Conservation (phyloP, 2,888 invertebrate genomes). For the Cataglyphis livida region DNA sequence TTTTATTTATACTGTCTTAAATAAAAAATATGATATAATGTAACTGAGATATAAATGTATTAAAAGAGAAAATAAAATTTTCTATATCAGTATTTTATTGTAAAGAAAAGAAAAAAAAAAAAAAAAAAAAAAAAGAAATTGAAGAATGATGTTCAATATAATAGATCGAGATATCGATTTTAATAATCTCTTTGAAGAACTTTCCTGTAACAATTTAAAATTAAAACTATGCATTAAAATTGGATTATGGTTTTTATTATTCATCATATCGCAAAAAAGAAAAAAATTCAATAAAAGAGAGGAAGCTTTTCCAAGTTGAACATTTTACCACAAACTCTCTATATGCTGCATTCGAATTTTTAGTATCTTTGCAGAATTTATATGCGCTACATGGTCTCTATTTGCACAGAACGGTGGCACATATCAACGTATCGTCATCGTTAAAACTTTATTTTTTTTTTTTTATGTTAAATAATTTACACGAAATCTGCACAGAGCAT, state of each 20-base stretch:
- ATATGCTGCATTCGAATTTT: constrained; percentile 34
- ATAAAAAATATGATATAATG: background rate
- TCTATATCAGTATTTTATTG: background rate
- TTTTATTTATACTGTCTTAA: background rate
- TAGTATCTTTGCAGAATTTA: constrained; percentile 51
- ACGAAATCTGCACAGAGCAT: background rate
- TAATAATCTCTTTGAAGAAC: background rate
- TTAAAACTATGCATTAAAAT: constrained; percentile 32
- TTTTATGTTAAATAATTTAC: constrained; percentile 44
- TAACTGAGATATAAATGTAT: background rate
- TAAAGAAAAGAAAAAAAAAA: background rate
- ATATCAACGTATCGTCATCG: constrained; percentile 28
- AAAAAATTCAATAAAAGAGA: constrained; percentile 26
- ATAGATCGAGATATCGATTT: background rate
- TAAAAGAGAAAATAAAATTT: constrained; percentile 1
- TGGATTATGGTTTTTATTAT: constrained; percentile 41
- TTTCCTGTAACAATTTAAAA: constrained; percentile 4
- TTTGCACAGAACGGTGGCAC: constrained; percentile 47
- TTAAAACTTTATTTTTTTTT: constrained; percentile 22
- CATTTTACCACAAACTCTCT: constrained; percentile 25
- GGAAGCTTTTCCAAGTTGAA: constrained; percentile 35
- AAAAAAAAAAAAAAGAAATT: background rate
- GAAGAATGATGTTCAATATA: background rate
- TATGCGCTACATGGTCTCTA: constrained; percentile 44
- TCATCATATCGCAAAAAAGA: constrained; percentile 35